Base-by-base conservation (phyloP, 2,797 vertebrate species). In the Neoniphon sammara region DNA sequence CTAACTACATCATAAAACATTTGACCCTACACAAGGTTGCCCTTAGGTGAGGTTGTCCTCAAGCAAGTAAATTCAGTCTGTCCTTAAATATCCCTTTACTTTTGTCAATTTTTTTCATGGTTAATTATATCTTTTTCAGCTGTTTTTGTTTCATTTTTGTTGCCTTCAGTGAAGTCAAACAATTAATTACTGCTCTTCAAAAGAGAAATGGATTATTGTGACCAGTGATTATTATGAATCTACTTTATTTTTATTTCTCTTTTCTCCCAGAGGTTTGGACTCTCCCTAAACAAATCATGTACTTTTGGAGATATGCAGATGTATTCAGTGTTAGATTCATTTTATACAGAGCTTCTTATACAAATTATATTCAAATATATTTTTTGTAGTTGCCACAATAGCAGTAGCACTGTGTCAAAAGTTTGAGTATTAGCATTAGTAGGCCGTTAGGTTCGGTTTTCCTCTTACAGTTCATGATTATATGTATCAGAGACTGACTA, bases 11-110 rank as follows among this genome's bases (percentile, higher is more conserved):
- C 62, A 69, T 25, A 64, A 36, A 72, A 30, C 20, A 34, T 78
- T 76, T 61, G 68, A 77, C 66, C 66, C 73, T 66, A 67, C 23
- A 23, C 39, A 14, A 57, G 52, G 30, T 66, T 61, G 12, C 25
- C 25, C 17, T 62, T 12, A 12, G 39, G 11, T 12, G 11, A 57
- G 55, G 25, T 63, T 61, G 12, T 30, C 25, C 17, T 62, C 56
- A 39, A 74, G 70, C 62, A 54, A 62, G 67, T 71, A 36, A 81
- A 76, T n/a, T 30, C 47, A 4, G 15, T 60, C 17, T 42, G 23
- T 30, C 1, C 11, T 52, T 18, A 66, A 67, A 42, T 42, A 3
- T 18, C 23, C 27, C 36, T 69, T 63, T 55, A 53, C 31, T 53
- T 21, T 23, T 70, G 44, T 11, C 14, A 7, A 2, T 1, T 27